Evolutionary conservation across 2,797 vertebrate genomes (phyloP).

Genomic region (Coreius guichenoti): DNA sequence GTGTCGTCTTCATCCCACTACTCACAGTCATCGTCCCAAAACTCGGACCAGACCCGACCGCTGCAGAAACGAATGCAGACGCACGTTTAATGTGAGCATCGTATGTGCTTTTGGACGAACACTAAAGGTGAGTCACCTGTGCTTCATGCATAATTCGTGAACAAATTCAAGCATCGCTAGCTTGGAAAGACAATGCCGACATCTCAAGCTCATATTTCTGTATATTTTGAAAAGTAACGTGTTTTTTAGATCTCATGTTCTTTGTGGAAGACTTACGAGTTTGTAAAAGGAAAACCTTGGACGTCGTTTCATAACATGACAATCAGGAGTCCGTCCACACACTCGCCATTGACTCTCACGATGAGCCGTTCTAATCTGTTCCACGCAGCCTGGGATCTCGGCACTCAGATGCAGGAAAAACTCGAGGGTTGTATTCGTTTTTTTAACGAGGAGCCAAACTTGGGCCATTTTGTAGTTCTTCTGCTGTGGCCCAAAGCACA

Average conservation of each 20-base stretch:
- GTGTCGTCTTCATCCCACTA: constrained; percentile 96
- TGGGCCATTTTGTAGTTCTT: constrained; percentile 30
- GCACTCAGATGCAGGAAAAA: neutral
- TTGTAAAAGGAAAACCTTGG: neutral
- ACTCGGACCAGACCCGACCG: constrained; percentile 95
- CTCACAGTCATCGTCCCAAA: constrained; percentile 96
- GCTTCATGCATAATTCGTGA: neutral
- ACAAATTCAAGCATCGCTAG: neutral
- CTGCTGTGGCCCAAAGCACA: constrained; percentile 46
- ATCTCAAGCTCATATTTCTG: constrained; percentile 17
- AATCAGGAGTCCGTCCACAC: constrained; percentile 48
- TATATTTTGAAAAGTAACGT: constrained; percentile 37
- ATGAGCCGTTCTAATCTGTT: constrained; percentile 13
- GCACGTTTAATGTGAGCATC: constrained; percentile 86
- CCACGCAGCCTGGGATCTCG: neutral
- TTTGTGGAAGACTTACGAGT: neutral
- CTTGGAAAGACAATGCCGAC: neutral
- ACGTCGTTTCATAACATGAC: constrained; percentile 42
- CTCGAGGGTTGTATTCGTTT: neutral
- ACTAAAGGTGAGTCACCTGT: constrained; percentile 23
- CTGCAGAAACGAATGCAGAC: constrained; percentile 99
- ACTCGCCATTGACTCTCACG: neutral
- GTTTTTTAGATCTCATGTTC: constrained; percentile 17
- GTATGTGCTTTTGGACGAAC: neutral
- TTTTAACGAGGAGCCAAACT: constrained; percentile 36